Percentiles rank a stretch among this genome's conserved stretches.
Evolutionary conservation across 1,140 invertebrate genomes (phyloP).

Genomic region (Battus philenor): DNA sequence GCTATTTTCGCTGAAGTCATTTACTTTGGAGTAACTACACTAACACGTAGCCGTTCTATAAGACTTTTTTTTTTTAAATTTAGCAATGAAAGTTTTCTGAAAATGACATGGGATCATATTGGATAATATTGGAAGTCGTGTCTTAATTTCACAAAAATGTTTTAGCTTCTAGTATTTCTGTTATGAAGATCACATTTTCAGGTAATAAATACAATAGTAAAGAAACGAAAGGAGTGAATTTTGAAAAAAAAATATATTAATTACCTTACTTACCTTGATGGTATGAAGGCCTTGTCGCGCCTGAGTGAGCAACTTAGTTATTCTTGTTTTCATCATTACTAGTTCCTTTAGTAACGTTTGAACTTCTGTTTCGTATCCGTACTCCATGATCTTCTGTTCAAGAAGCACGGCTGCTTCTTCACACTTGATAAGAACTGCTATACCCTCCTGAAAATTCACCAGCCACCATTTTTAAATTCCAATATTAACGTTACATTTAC

Average conservation of each 20-base stretch:
- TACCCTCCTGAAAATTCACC: conserved; percentile 76
- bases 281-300: conserved; percentile 77
- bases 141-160: too few relatives aligned
- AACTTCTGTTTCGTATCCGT: conserved; percentile 72
- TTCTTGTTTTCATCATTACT: conserved; percentile 65
- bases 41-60: too few relatives aligned
- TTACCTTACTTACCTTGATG: conserved; percentile 77
- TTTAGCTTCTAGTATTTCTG: too few relatives aligned
- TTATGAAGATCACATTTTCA: too few relatives aligned
- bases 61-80: too few relatives aligned
- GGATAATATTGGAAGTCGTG: too few relatives aligned
- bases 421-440: conserved; percentile 77
- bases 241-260: conserved; percentile 12
- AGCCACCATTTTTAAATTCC: too few relatives aligned
- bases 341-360: conserved; percentile 70
- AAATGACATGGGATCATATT: too few relatives aligned
- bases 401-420: conserved; percentile 76
- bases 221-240: conserved; percentile 10
- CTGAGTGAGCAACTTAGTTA: conserved; percentile 77
- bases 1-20: too few relatives aligned
- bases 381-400: conserved; percentile 76
- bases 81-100: too few relatives aligned
- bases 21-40: too few relatives aligned
- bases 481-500: too few relatives aligned
- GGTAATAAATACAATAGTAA: neutral